Evolutionary conservation across 2,797 vertebrate species (phyloP).

Genomic region (Paratrypauchen microcephalus): DNA sequence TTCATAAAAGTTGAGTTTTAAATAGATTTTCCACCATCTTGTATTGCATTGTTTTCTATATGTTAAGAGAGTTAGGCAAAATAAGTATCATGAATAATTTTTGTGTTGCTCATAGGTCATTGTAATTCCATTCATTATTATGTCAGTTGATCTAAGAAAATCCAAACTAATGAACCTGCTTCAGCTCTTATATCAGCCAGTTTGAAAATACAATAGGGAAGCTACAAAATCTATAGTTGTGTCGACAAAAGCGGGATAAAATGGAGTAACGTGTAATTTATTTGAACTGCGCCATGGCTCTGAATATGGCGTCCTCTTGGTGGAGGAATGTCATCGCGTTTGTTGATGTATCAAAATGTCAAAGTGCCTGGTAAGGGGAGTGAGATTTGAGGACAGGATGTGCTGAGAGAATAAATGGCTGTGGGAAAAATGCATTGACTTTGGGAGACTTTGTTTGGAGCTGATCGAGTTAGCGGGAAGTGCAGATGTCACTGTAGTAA

Average conservation of each 20-base stretch:
- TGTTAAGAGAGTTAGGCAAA: too few species aligned
- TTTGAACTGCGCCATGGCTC: constrained; percentile 1
- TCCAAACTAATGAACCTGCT: too few species aligned
- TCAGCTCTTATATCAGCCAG: background rate
- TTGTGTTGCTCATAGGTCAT: too few species aligned
- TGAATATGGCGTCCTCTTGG: constrained; percentile 12
- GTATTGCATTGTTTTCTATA: too few species aligned
- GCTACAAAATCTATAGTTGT: background rate
- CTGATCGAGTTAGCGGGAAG: background rate
- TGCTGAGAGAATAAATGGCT: constrained; percentile 5
- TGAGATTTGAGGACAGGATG: constrained; percentile 11
- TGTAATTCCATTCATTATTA: too few species aligned
- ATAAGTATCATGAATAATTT: too few species aligned
- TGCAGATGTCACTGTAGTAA: background rate
- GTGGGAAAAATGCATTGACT: constrained; percentile 10
- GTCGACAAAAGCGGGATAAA: background rate
- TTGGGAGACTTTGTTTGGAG: constrained; percentile 5
- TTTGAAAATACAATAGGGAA: background rate
- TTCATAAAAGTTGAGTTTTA: too few species aligned
- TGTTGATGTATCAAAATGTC: constrained; percentile 21
- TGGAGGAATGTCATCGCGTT: constrained; percentile 18
- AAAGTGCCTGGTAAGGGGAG: constrained; percentile 16
- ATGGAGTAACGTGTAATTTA: background rate
- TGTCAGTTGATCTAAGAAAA: too few species aligned
- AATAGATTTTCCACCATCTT: too few species aligned